Evolutionary conservation across 2,113 vertebrate genomes (phyloP).

Genomic region (Tragelaphus scriptus): DNA sequence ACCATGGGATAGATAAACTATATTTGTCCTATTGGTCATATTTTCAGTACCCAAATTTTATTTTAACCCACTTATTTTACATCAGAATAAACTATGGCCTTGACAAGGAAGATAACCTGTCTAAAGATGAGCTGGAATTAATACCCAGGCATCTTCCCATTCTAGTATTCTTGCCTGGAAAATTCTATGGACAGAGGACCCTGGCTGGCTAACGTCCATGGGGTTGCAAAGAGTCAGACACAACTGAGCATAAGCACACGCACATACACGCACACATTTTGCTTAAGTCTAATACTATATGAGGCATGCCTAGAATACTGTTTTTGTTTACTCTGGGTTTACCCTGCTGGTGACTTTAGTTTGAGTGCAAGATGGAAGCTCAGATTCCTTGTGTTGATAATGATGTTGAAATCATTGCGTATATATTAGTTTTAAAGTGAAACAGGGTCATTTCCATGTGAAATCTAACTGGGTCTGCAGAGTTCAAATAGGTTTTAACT

Average conservation of each 20-base stretch:
- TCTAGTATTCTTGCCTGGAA: not conserved
- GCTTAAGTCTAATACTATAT: not conserved
- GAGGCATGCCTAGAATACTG: not conserved
- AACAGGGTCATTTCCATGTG: not conserved
- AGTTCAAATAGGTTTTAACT: not conserved
- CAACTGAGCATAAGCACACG: not conserved
- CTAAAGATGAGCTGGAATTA: not conserved
- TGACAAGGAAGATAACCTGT: not conserved
- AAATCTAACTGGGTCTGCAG: not conserved
- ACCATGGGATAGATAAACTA: not conserved
- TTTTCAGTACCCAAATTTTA: not conserved
- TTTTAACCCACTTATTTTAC: not conserved
- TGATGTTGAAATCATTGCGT: not conserved
- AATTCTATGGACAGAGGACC: not conserved
- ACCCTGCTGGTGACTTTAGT: not conserved
- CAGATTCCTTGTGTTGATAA: not conserved
- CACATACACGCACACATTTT: not conserved
- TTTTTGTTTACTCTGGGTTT: not conserved
- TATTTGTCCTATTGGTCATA: not conserved
- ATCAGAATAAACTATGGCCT: not conserved
- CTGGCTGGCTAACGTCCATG: not conserved
- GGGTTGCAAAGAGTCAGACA: not conserved
- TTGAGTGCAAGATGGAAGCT: not conserved
- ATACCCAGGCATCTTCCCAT: not conserved
- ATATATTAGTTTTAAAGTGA: not conserved